Evolutionary conservation across 1,140 invertebrate species (phyloP).

Genomic region (Drosophila cardini): DNA sequence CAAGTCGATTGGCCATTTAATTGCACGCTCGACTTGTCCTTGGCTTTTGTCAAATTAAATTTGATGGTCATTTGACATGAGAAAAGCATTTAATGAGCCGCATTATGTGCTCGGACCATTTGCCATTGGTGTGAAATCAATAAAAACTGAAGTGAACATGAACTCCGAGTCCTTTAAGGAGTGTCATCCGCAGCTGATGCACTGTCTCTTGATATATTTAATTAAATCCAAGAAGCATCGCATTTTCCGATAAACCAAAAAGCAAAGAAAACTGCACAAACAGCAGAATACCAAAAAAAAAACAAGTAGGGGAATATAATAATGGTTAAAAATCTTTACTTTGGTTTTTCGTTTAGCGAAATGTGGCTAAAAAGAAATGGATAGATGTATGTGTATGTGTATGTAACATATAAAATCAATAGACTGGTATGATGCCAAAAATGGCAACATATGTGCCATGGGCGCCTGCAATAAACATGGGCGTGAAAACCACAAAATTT

Average conservation of each 20-base stretch:
- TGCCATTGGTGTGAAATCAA: conserved; percentile 22
- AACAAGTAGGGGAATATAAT: not conserved
- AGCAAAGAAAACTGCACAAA: conserved; percentile 8
- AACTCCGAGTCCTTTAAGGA: not conserved
- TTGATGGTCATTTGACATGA: conserved; percentile 58
- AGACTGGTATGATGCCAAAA: conserved; percentile 54
- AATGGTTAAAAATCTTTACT: conserved; percentile 10
- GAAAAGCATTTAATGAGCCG: conserved; percentile 60
- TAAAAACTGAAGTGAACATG: conserved; percentile 4
- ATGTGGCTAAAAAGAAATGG: conserved; percentile 23
- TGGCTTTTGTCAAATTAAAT: conserved; percentile 56
- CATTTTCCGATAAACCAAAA: conserved; percentile 1
- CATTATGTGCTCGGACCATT: conserved; percentile 29
- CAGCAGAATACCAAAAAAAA: conserved; percentile 5
- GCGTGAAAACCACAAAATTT: conserved; percentile 83
- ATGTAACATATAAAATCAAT: conserved; percentile 69
- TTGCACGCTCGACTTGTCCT: conserved; percentile 28
- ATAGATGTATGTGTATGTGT: not conserved
- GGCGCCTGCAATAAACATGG: conserved; percentile 74
- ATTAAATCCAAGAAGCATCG: conserved; percentile 40
- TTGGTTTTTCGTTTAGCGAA: conserved; percentile 18
- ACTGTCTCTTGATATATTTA: conserved; percentile 31
- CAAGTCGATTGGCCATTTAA: conserved; percentile 38
- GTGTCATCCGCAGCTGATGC: conserved; percentile 16
- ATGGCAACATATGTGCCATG: conserved; percentile 65